These are phyloP conservation scores for Micromussa lordhowensis DNA, from an alignment of 92 coral and sea anemone genomes.

Conservation along the genomic window DNA sequence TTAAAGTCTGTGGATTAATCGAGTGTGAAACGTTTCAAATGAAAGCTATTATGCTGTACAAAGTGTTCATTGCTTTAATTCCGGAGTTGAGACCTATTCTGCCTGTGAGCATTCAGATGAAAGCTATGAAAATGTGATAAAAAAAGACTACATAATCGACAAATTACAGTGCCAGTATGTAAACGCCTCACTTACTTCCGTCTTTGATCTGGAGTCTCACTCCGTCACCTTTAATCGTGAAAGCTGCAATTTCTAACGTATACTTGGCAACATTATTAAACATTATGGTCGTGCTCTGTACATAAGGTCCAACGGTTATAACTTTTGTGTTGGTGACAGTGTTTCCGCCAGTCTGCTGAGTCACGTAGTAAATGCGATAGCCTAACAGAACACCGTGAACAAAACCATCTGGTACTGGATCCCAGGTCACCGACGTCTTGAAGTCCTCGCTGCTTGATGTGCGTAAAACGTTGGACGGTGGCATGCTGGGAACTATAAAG, in stretches of 20 bases:
- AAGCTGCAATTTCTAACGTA: slow-evolving; percentile 57
- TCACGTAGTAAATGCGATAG: slow-evolving; percentile 64
- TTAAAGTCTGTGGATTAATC: background rate
- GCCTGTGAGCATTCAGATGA: too few relatives aligned
- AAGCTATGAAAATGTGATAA: too few relatives aligned
- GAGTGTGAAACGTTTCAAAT: too few relatives aligned
- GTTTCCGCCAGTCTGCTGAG: slow-evolving; percentile 21
- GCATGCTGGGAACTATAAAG: slow-evolving; percentile 68
- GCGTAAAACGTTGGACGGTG: slow-evolving; percentile 57
- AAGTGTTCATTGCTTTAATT: too few relatives aligned
- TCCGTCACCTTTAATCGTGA: slow-evolving; percentile 84
- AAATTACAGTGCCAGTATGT: background rate
- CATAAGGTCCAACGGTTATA: slow-evolving; percentile 41
- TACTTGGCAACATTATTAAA: slow-evolving; percentile 64
- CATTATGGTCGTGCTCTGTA: slow-evolving; percentile 26
- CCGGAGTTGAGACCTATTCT: too few relatives aligned
- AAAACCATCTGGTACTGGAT: slow-evolving; percentile 72
- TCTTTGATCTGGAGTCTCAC: slow-evolving; percentile 37
- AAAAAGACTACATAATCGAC: too few relatives aligned
- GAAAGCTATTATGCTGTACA: too few relatives aligned
- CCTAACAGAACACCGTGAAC: slow-evolving; percentile 77
- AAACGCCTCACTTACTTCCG: slow-evolving; percentile 59
- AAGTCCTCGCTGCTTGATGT: slow-evolving; percentile 52
- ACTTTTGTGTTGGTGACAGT: slow-evolving; percentile 18
- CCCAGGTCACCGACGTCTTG: slow-evolving; percentile 60